phyloP scores from a whole-genome alignment of 2,888 invertebrate species.

The Caenorhabditis japonica region DNA sequence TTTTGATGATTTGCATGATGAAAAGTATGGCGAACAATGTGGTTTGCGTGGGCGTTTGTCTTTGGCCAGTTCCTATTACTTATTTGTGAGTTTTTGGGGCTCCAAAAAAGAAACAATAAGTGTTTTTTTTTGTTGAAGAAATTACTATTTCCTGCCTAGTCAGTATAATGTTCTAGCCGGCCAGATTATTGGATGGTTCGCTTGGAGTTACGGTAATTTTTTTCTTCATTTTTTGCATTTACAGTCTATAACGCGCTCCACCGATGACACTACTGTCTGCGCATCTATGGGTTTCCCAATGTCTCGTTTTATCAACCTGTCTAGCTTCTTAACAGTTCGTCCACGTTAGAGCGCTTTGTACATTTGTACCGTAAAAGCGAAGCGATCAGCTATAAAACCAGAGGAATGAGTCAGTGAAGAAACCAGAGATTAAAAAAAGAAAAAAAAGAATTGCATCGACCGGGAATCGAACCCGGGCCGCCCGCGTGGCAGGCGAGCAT shows the following conservation, averaged over 20 bases:
- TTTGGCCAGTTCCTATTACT: conserved; percentile 42
- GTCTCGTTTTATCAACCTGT: too few relatives aligned
- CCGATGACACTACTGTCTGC: too few relatives aligned
- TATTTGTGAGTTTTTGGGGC: conserved; percentile 8
- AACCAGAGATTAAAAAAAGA: too few relatives aligned
- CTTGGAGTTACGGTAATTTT: conserved; percentile 38
- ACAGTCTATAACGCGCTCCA: neutral
- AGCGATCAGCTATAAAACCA: too few relatives aligned
- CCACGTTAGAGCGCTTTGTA: too few relatives aligned
- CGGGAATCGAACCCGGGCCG: conserved; percentile 72
- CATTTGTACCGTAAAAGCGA: too few relatives aligned
- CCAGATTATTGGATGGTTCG: conserved; percentile 44
- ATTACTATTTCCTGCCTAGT: conserved; percentile 31
- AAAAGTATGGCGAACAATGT: conserved; percentile 42
- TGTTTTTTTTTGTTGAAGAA: conserved; percentile 6
- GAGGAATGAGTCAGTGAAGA: too few relatives aligned
- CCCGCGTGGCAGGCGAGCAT: conserved; percentile 73
- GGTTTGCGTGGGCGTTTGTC: conserved; percentile 26
- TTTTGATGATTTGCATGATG: conserved; percentile 37
- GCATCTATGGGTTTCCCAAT: too few relatives aligned
- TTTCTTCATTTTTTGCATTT: neutral
- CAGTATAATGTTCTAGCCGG: conserved; percentile 35
- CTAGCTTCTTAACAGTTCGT: too few relatives aligned
- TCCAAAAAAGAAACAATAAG: neutral
- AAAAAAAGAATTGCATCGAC: conserved; percentile 62